Conservation (phyloP, 2,797 vertebrate species). For the Poliocrania exsul region DNA sequence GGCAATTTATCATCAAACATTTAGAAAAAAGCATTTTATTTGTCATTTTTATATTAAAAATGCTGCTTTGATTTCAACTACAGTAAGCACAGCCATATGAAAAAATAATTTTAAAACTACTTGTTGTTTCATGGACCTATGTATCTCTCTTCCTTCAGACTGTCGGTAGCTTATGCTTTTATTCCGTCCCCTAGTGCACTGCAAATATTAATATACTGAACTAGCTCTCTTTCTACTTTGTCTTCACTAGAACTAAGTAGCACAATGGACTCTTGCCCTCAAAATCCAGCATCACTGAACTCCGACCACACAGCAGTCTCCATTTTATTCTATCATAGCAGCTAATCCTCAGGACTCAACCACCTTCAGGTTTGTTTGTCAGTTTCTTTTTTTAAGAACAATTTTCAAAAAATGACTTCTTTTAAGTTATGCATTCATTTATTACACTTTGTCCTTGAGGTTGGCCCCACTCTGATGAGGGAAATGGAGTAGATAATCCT, state of each 20-base stretch:
- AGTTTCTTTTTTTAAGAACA: background rate
- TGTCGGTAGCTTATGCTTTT: background rate
- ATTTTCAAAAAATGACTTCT: background rate
- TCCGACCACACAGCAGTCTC: background rate
- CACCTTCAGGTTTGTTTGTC: background rate
- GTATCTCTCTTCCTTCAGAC: background rate
- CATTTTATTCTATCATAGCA: background rate
- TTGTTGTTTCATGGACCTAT: background rate
- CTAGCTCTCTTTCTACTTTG: background rate
- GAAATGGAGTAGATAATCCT: background rate
- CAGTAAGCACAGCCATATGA: background rate
- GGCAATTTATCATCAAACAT: background rate
- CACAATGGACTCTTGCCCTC: background rate
- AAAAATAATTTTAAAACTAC: background rate
- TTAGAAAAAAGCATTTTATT: background rate
- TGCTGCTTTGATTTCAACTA: background rate
- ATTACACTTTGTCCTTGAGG: background rate
- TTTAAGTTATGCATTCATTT: conserved; percentile 3
- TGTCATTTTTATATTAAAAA: background rate
- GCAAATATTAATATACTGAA: background rate
- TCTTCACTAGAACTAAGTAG: background rate
- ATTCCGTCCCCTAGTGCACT: background rate
- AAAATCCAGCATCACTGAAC: background rate
- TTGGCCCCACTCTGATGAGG: background rate
- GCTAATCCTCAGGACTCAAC: background rate